These are phyloP conservation scores for Meloe dianella DNA, from an alignment of 2,888 invertebrate genomes.

Conservation along the genomic window DNA sequence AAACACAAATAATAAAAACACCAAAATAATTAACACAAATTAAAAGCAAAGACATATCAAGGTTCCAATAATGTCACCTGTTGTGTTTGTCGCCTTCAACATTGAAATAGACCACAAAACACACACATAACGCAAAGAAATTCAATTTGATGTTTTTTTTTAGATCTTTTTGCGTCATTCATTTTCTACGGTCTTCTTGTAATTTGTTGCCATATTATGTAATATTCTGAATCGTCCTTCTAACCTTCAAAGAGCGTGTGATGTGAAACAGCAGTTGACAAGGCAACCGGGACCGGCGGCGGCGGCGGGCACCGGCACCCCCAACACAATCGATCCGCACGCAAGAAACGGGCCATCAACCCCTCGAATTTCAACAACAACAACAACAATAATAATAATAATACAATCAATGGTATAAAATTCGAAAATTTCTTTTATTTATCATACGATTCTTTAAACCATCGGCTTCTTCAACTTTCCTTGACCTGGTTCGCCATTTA, in stretches of 20 bases:
- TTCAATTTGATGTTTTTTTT: neutral
- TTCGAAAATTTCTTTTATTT: too few relatives aligned
- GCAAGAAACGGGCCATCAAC: conserved; percentile 9
- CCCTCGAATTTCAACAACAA: neutral
- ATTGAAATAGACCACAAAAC: conserved; percentile 1
- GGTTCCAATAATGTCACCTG: conserved; percentile 31
- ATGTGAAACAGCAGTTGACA: neutral
- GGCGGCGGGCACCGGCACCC: neutral
- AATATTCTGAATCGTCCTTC: neutral
- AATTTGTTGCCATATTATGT: neutral
- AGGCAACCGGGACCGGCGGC: neutral
- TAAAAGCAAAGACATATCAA: conserved; percentile 1
- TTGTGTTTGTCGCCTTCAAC: conserved; percentile 31
- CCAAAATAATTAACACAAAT: neutral
- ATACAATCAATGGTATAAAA: neutral
- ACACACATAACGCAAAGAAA: neutral
- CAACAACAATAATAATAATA: neutral
- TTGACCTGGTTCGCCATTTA: conserved; percentile 10
- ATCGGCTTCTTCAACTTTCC: neutral
- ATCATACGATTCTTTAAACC: neutral
- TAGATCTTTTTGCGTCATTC: neutral
- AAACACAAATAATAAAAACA: neutral
- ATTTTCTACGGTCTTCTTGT: neutral
- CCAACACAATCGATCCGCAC: conserved; percentile 2
- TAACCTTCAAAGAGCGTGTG: too few relatives aligned